phyloP scores from a whole-genome alignment of 2,888 invertebrate species.

The Allygus modestus region DNA sequence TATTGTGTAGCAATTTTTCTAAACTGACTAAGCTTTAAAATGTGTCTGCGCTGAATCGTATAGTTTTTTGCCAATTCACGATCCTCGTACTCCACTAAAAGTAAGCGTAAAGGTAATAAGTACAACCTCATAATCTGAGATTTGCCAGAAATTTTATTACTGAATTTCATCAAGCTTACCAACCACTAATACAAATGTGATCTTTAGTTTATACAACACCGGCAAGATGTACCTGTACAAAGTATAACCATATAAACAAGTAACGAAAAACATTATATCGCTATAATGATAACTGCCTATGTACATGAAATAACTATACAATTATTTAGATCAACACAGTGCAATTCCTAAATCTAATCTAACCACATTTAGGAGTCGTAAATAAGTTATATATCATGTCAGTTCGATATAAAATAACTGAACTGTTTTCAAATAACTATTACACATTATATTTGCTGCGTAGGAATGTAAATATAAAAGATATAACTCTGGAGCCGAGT shows the following conservation, averaged over 20 bases:
- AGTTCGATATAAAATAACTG: slow-evolving; percentile 6
- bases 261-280: slow-evolving; percentile 36
- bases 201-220: slow-evolving; percentile 39
- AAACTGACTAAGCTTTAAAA: too few species aligned
- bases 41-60: too few species aligned
- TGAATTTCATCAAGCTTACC: slow-evolving; percentile 39
- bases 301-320: slow-evolving; percentile 49
- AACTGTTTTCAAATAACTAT: slow-evolving; percentile 26
- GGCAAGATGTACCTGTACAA: slow-evolving; percentile 52
- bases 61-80: too few species aligned
- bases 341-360: slow-evolving; percentile 32
- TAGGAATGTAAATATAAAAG: slow-evolving; percentile 35
- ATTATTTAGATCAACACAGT: slow-evolving; percentile 40
- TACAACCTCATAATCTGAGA: slow-evolving; percentile 1
- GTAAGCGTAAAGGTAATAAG: not conserved
- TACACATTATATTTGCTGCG: not conserved
- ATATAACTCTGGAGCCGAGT: slow-evolving; percentile 5
- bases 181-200: slow-evolving; percentile 37
- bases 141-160: slow-evolving; percentile 48
- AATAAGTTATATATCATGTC: not conserved
- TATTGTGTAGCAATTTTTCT: too few species aligned
- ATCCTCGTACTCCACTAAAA: too few species aligned
- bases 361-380: slow-evolving; percentile 41
- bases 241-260: slow-evolving; percentile 50
- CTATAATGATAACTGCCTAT: slow-evolving; percentile 36